Conservation (phyloP, 2,113 vertebrate genomes). For the Hypocryptadius cinnamomeus region DNA sequence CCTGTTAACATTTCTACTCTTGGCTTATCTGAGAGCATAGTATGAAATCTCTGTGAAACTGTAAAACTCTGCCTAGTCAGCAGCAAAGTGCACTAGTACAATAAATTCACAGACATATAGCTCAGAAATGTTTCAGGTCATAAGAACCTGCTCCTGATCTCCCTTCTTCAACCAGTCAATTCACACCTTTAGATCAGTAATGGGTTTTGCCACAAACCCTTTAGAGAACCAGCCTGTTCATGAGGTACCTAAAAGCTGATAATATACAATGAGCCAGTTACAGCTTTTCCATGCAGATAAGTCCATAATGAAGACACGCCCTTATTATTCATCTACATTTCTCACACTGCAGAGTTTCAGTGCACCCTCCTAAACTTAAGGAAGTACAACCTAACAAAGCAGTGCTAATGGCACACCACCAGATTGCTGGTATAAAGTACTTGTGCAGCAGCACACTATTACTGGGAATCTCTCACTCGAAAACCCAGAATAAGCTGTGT, state of each 20-base stretch:
- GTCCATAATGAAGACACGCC: background rate
- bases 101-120: background rate
- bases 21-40: background rate
- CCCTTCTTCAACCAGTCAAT: background rate
- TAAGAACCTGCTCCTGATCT: background rate
- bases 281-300: background rate
- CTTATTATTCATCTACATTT: background rate
- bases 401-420: background rate
- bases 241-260: background rate
- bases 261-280: background rate
- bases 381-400: background rate
- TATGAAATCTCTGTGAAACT: background rate
- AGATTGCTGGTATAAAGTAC: background rate
- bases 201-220: background rate
- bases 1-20: background rate
- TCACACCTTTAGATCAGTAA: background rate
- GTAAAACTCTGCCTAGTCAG: background rate
- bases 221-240: background rate
- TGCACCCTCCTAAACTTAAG: background rate
- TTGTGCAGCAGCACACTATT: background rate
- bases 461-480: background rate
- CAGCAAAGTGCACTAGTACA: background rate
- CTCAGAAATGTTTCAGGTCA: background rate
- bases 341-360: background rate
- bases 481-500: background rate